These are phyloP conservation scores for Solenopsis invicta DNA, from an alignment of 1,140 invertebrate genomes.

Conservation along the genomic window DNA sequence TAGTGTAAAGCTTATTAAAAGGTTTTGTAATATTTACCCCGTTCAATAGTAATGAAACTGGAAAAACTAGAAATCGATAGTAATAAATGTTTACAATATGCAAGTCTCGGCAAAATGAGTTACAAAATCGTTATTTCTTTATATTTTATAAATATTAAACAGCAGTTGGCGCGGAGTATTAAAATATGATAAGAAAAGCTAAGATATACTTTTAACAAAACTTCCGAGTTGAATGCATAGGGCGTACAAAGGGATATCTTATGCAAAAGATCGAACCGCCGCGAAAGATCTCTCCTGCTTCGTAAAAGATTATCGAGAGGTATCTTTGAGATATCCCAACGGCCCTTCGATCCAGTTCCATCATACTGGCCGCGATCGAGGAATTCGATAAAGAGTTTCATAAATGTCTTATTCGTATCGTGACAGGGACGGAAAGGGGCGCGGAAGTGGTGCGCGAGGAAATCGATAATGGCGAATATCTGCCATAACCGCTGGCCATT, in stretches of 20 bases:
- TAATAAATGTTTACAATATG: neutral
- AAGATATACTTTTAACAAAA: neutral
- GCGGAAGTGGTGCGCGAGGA: slow-evolving; percentile 38
- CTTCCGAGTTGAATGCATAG: neutral
- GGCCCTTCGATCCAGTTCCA: slow-evolving; percentile 38
- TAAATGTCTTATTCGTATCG: slow-evolving; percentile 46
- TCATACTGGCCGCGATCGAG: slow-evolving; percentile 21
- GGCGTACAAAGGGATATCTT: slow-evolving; percentile 33
- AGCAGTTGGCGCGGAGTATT: neutral
- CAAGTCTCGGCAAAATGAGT: neutral
- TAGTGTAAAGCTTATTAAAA: neutral
- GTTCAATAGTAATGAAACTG: neutral
- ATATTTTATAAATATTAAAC: neutral
- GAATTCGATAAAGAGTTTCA: slow-evolving; percentile 48
- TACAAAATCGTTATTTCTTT: neutral
- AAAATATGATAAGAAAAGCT: neutral
- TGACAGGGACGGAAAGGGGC: slow-evolving; percentile 19
- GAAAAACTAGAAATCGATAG: neutral
- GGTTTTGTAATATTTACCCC: neutral
- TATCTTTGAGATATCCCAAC: slow-evolving; percentile 16
- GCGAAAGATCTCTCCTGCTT: neutral
- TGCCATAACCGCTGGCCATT: slow-evolving; percentile 57
- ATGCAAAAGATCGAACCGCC: slow-evolving; percentile 29
- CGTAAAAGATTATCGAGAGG: slow-evolving; percentile 17
- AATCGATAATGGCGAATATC: slow-evolving; percentile 63